These are phyloP conservation scores for Lacerta bilineata DNA, from an alignment of 2,797 vertebrate species.

Conservation along the genomic window DNA sequence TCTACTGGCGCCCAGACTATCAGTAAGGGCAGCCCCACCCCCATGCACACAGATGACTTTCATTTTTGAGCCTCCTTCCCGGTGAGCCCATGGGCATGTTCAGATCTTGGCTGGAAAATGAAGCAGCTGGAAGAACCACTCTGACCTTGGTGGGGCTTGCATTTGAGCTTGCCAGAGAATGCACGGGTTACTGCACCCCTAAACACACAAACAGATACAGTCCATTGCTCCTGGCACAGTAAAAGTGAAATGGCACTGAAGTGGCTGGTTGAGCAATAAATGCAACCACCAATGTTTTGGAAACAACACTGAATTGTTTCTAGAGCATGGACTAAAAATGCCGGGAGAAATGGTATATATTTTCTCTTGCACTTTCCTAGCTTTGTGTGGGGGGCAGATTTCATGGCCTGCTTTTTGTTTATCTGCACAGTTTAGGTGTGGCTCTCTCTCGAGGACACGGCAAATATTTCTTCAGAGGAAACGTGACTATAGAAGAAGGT, in stretches of 20 bases:
- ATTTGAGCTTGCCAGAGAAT: conserved; percentile 52
- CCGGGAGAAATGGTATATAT: conserved; percentile 65
- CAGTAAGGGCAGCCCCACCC: neutral
- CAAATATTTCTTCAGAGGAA: conserved; percentile 96
- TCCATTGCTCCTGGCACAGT: conserved; percentile 56
- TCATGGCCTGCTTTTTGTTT: conserved; percentile 79
- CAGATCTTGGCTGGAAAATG: conserved; percentile 57
- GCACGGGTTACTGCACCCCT: conserved; percentile 63
- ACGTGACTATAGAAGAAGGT: conserved; percentile 98
- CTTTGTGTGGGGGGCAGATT: conserved; percentile 65
- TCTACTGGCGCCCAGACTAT: conserved; percentile 37
- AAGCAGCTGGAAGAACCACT: conserved; percentile 54
- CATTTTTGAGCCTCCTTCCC: conserved; percentile 39
- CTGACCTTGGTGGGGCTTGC: conserved; percentile 18
- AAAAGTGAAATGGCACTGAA: conserved; percentile 63
- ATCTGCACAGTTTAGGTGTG: conserved; percentile 92
- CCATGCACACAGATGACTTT: conserved; percentile 36
- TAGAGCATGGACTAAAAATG: conserved; percentile 62
- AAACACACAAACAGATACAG: conserved; percentile 48
- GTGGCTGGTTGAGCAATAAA: conserved; percentile 66
- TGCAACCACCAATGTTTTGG: conserved; percentile 65
- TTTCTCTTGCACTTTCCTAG: conserved; percentile 46
- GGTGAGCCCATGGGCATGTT: conserved; percentile 35
- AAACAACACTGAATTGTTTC: conserved; percentile 71
- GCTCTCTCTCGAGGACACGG: conserved; percentile 97